A percentile compares a stretch with the other conserved stretches of the same genome.
Conservation (phyloP, 1,140 invertebrate species). For the Calosoma granatense region DNA sequence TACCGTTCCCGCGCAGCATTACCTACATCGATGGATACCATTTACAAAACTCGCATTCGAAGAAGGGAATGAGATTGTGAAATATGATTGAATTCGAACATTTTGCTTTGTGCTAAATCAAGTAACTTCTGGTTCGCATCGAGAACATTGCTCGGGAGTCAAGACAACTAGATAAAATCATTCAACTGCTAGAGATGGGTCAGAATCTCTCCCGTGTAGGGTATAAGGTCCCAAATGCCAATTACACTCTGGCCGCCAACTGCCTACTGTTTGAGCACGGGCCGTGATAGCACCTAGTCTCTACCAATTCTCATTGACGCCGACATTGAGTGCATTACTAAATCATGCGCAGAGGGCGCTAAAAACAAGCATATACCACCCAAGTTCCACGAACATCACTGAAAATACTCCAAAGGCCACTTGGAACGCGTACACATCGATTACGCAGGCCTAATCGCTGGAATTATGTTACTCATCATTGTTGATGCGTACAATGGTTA, state of each 20-base stretch:
- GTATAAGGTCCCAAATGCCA: slow-evolving; percentile 17
- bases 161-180: slow-evolving; percentile 13
- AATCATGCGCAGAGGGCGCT: background rate
- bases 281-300: slow-evolving; percentile 29
- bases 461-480: slow-evolving; percentile 34
- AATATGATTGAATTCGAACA: background rate
- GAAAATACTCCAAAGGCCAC: slow-evolving; percentile 16
- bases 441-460: slow-evolving; percentile 34
- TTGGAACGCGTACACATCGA: slow-evolving; percentile 41
- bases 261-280: slow-evolving; percentile 21
- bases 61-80: background rate
- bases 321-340: slow-evolving; percentile 29
- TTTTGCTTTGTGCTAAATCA: slow-evolving; percentile 1
- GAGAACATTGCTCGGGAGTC: slow-evolving; percentile 15
- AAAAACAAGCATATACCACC: background rate
- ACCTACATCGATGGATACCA: background rate
- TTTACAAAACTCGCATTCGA: background rate
- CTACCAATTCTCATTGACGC: slow-evolving; percentile 26
- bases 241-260: slow-evolving; percentile 20
- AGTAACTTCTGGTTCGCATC: slow-evolving; percentile 14
- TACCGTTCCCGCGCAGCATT: slow-evolving; percentile 14
- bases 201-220: slow-evolving; percentile 7
- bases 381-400: background rate
- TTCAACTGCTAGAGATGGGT: slow-evolving; percentile 11
- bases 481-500: slow-evolving; percentile 33